Evolutionary conservation across 2,113 vertebrate species (phyloP).

Genomic region (Aphelocoma coerulescens): DNA sequence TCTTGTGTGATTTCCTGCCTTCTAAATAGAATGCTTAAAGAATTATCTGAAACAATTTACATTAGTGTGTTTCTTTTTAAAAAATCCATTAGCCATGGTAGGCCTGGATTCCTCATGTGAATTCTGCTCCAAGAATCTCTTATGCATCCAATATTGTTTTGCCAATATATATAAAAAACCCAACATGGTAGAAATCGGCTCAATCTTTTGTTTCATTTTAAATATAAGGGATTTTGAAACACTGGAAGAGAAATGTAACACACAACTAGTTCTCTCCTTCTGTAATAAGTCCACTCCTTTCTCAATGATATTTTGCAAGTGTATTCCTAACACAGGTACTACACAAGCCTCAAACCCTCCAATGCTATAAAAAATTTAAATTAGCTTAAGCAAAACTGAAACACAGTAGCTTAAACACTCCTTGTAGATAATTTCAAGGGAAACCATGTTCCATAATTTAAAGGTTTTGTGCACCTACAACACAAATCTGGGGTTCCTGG

Average conservation of each 20-base stretch:
- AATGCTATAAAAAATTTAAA: not conserved
- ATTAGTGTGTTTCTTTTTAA: not conserved
- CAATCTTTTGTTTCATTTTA: not conserved
- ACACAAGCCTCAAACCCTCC: not conserved
- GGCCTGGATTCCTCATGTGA: not conserved
- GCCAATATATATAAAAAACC: not conserved
- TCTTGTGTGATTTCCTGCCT: not conserved
- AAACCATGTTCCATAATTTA: not conserved
- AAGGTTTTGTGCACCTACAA: not conserved
- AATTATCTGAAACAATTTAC: not conserved
- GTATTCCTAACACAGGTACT: not conserved
- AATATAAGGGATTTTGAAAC: not conserved
- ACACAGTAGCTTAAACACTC: not conserved
- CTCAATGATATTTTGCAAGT: not conserved
- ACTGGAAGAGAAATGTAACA: not conserved
- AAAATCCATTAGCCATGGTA: not conserved
- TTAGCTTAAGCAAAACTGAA: not conserved
- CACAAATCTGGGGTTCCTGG: not conserved
- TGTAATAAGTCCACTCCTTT: not conserved
- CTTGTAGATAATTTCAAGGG: not conserved
- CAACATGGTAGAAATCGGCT: not conserved
- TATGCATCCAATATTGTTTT: not conserved
- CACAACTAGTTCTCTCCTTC: not conserved
- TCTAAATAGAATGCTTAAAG: constrained; percentile 12
- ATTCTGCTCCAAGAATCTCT: not conserved